Percentiles rank a stretch among this genome's conserved stretches.
phyloP scores from a whole-genome alignment of 2,797 vertebrate species.

The Ataeniobius toweri region DNA sequence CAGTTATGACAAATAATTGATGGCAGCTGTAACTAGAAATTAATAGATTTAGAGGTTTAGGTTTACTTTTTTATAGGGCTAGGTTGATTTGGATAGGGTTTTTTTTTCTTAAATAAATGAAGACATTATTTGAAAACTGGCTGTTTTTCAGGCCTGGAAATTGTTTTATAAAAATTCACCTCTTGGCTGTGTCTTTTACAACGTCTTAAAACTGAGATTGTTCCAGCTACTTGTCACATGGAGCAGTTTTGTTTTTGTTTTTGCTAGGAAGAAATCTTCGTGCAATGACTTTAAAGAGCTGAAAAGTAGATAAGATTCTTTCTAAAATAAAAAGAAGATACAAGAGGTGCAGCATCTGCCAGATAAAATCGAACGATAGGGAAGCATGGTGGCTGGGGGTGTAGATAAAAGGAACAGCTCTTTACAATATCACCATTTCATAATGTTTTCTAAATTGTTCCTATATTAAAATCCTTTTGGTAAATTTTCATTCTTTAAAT shows the following conservation, averaged over 20 bases:
- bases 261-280: conserved; percentile 50
- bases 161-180: not conserved
- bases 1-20: not conserved
- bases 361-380: not conserved
- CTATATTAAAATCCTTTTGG: not conserved
- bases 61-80: not conserved
- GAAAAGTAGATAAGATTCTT: conserved; percentile 25
- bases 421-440: not conserved
- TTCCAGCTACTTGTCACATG: not conserved
- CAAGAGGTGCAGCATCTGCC: not conserved
- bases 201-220: not conserved
- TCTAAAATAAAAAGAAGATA: conserved; percentile 38
- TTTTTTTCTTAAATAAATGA: not conserved
- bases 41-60: not conserved
- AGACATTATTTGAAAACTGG: not conserved
- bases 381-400: not conserved
- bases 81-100: too few relatives aligned
- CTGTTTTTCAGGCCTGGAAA: not conserved
- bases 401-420: not conserved
- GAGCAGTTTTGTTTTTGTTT: conserved; percentile 1
- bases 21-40: not conserved
- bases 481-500: not conserved
- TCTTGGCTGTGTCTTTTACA: not conserved
- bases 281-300: conserved; percentile 18
- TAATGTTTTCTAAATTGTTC: too few relatives aligned